phyloP scores from a whole-genome alignment of 2,113 vertebrate species.

The Cacatua alba region DNA sequence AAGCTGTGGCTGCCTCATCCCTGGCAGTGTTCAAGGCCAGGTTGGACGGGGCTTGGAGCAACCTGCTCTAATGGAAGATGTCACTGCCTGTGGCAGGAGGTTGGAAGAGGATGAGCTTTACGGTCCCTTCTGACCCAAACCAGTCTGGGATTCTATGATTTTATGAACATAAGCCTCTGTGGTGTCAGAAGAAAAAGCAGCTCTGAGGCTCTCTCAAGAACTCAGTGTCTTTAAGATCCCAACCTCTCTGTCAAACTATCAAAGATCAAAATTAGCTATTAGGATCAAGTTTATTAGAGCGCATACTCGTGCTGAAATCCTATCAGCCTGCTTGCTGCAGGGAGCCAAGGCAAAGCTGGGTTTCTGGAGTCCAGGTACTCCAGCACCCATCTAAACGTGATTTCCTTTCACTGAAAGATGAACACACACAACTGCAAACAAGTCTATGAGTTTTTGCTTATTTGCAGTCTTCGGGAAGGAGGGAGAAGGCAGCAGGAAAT shows the following conservation, averaged over 20 bases:
- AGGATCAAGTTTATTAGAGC: background rate
- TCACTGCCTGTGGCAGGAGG: too few relatives aligned
- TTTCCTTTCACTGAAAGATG: background rate
- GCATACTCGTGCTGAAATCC: background rate
- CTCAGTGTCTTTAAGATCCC: background rate
- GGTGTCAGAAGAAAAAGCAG: background rate
- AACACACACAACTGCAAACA: background rate
- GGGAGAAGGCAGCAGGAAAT: background rate
- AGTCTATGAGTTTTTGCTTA: background rate
- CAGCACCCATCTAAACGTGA: background rate
- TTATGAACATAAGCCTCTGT: background rate
- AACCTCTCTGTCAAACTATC: background rate
- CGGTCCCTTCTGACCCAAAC: too few relatives aligned
- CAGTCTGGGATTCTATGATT: background rate
- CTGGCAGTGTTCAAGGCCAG: too few relatives aligned
- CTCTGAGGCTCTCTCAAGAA: background rate
- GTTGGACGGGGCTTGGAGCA: too few relatives aligned
- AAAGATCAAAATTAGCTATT: slow-evolving; percentile 7
- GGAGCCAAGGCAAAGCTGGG: background rate
- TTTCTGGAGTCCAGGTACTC: background rate
- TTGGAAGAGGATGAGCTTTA: too few relatives aligned
- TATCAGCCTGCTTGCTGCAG: background rate
- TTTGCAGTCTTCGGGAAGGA: background rate
- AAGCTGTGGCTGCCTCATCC: too few relatives aligned
- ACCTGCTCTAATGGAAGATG: too few relatives aligned